Evolutionary conservation across 2,888 invertebrate genomes (phyloP).

Genomic region (Parnassius apollo): DNA sequence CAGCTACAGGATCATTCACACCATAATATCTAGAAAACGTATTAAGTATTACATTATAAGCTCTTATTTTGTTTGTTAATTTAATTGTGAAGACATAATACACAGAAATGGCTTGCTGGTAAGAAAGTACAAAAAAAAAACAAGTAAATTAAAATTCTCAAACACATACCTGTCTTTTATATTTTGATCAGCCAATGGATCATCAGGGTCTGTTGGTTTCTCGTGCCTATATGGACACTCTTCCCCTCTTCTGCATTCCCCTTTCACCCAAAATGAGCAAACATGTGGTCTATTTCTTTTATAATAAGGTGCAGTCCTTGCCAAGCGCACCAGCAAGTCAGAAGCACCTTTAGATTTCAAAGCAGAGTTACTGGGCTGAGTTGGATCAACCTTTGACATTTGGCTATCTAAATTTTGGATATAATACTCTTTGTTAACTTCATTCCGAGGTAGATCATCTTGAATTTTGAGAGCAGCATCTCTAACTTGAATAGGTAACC

Average conservation of each 20-base stretch:
- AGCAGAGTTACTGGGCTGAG: constrained; percentile 82
- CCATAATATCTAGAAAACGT: constrained; percentile 88
- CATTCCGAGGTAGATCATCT: constrained; percentile 95
- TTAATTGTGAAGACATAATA: too few relatives aligned
- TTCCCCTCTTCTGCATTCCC: constrained; percentile 96
- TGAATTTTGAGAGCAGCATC: constrained; percentile 95
- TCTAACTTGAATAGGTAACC: constrained; percentile 91
- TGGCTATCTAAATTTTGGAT: constrained; percentile 94
- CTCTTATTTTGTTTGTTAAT: not conserved
- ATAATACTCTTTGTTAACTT: constrained; percentile 97
- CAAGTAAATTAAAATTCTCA: too few relatives aligned
- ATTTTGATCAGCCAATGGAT: constrained; percentile 97
- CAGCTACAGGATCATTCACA: constrained; percentile 97
- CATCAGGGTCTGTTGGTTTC: constrained; percentile 98
- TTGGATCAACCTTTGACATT: constrained; percentile 73
- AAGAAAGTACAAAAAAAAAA: too few relatives aligned
- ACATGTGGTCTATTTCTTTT: constrained; percentile 97
- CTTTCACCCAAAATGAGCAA: constrained; percentile 99
- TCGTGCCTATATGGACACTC: constrained; percentile 98
- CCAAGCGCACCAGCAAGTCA: constrained; percentile 92
- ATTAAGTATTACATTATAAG: not conserved
- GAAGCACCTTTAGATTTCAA: constrained; percentile 88
- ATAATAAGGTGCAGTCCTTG: constrained; percentile 96
- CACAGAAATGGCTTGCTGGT: too few relatives aligned
- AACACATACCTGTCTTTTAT: constrained; percentile 88